phyloP scores from a whole-genome alignment of 2,113 vertebrate species.

The Pomatorhinus ruficollis region DNA sequence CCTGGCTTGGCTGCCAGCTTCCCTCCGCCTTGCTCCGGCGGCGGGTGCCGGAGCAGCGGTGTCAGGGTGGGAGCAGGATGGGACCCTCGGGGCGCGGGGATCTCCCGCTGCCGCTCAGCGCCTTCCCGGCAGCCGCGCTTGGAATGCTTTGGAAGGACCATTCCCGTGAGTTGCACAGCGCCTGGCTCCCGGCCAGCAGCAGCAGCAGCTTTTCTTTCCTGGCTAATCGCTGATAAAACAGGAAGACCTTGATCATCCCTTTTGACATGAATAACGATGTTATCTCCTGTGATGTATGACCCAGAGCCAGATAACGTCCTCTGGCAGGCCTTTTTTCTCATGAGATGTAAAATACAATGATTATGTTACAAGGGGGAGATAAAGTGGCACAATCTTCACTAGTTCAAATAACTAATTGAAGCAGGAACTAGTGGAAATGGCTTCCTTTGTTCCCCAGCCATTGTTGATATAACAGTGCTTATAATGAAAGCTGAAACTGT shows the following conservation, averaged over 20 bases:
- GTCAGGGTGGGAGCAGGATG: not conserved
- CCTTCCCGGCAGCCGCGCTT: fast-evolving
- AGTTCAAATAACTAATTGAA: conserved; percentile 77
- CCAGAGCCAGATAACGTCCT: conserved; percentile 73
- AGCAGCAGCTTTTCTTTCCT: conserved; percentile 65
- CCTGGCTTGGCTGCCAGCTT: not conserved
- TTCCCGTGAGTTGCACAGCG: not conserved
- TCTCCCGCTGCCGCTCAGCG: not conserved
- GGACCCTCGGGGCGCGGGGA: not conserved
- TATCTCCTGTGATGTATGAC: conserved; percentile 77
- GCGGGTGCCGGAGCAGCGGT: fast-evolving
- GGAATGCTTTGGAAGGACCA: not conserved
- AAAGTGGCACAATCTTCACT: conserved; percentile 68
- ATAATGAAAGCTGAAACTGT: conserved; percentile 62
- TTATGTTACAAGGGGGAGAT: conserved; percentile 71
- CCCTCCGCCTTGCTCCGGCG: fast-evolving
- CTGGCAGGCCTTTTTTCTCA: conserved; percentile 70
- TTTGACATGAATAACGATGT: conserved; percentile 77
- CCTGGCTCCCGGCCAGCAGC: conserved; percentile 66
- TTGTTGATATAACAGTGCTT: conserved; percentile 69
- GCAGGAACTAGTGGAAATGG: conserved; percentile 71
- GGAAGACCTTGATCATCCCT: conserved; percentile 78
- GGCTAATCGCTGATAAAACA: conserved; percentile 76
- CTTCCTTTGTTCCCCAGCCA: conserved; percentile 68
- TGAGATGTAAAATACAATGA: conserved; percentile 77